Evolutionary conservation across 2,888 invertebrate genomes (phyloP).

Genomic region (Phengaris alcon): DNA sequence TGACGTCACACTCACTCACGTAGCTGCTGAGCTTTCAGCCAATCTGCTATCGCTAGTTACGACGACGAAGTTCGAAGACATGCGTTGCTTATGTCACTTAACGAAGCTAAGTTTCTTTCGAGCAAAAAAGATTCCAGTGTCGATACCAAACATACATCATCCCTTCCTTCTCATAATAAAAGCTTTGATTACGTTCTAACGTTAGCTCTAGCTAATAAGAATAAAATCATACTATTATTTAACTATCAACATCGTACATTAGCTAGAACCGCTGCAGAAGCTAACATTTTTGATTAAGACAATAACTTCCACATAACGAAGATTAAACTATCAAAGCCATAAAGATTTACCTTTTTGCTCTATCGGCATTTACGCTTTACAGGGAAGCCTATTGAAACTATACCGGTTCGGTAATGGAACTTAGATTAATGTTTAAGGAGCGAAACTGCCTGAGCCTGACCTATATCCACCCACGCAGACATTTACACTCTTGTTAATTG

Average conservation of each 20-base stretch:
- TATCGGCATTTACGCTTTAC: constrained; percentile 16
- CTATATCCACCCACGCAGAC: constrained; percentile 27
- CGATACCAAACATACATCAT: no score
- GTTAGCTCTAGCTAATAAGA: no score
- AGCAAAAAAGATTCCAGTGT: no score
- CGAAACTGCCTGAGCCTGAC: constrained; percentile 27
- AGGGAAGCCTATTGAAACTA: constrained; percentile 17
- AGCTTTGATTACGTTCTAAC: no score
- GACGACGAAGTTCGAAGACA: no score
- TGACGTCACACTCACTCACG: not conserved
- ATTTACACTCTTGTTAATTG: constrained; percentile 26
- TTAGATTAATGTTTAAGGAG: constrained; percentile 29
- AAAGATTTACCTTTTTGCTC: constrained; percentile 21
- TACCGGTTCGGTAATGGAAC: constrained; percentile 27
- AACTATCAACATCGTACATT: not conserved
- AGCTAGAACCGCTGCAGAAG: not conserved
- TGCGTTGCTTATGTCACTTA: no score
- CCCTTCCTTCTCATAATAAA: no score
- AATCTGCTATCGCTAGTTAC: no score
- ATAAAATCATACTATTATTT: not conserved
- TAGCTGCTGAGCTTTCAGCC: no score
- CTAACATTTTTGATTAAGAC: constrained; percentile 17
- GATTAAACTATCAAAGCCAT: constrained; percentile 23
- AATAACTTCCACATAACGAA: constrained; percentile 12
- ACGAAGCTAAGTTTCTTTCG: no score